Percentiles rank a stretch among this genome's conserved stretches.
phyloP scores from a whole-genome alignment of 1,140 invertebrate species.

The Zophobas atratus region DNA sequence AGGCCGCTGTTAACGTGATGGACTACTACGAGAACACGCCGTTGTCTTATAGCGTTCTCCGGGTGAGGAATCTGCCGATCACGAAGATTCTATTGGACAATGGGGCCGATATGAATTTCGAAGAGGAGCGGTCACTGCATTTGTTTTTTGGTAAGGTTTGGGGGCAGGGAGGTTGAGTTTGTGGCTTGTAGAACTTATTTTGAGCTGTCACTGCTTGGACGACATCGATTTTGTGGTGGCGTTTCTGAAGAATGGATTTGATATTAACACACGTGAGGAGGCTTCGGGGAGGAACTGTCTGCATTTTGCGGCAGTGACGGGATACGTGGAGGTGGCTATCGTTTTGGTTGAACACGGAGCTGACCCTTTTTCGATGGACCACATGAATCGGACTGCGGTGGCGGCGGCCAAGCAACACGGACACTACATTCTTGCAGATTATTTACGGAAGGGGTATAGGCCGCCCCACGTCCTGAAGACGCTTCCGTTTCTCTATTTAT shows the following conservation, averaged over 20 bases:
- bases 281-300: slow-evolving; percentile 51
- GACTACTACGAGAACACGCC: slow-evolving; percentile 47
- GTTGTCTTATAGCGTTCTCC: not conserved
- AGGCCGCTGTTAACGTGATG: slow-evolving; percentile 30
- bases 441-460: slow-evolving; percentile 27
- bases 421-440: slow-evolving; percentile 38
- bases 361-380: slow-evolving; percentile 39
- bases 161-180: not conserved
- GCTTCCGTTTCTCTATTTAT: slow-evolving; percentile 34
- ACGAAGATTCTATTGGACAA: not conserved
- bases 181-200: slow-evolving; percentile 21
- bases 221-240: slow-evolving; percentile 21
- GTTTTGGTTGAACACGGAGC: slow-evolving; percentile 51
- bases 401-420: slow-evolving; percentile 52
- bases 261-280: slow-evolving; percentile 37
- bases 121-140: slow-evolving; percentile 1
- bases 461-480: not conserved
- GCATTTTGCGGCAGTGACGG: slow-evolving; percentile 56
- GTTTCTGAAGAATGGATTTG: slow-evolving; percentile 44
- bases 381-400: slow-evolving; percentile 33
- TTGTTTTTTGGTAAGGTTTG: slow-evolving; percentile 6
- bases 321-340: slow-evolving; percentile 47
- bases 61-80: not conserved
- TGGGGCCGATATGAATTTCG: slow-evolving; percentile 1
- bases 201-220: not conserved